Evolutionary conservation across 1,140 invertebrate genomes (phyloP).

Genomic region (Drosophila pseudoobscura): DNA sequence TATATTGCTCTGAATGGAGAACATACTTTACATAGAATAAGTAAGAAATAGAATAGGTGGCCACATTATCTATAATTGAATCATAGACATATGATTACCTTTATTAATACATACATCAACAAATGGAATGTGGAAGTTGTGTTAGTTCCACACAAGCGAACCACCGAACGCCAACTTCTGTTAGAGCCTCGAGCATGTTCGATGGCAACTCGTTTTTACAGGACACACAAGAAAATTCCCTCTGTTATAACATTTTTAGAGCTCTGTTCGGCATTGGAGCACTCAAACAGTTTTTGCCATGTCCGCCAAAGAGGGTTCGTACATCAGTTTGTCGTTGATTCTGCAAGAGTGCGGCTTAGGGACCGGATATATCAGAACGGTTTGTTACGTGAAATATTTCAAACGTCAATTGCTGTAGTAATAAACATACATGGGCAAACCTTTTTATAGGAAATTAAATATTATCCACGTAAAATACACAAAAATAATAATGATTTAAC

Average conservation of each 20-base stretch:
- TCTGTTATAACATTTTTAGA: background rate
- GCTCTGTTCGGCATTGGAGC: slow-evolving; percentile 1
- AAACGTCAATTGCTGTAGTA: background rate
- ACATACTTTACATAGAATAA: too few species aligned
- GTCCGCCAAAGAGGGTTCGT: slow-evolving; percentile 14
- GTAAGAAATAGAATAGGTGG: too few species aligned
- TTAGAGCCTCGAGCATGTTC: slow-evolving; percentile 14
- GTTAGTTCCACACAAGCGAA: slow-evolving; percentile 18
- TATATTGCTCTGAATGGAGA: too few species aligned
- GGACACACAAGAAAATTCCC: slow-evolving; percentile 6
- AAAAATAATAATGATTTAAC: background rate
- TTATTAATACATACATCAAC: too few species aligned
- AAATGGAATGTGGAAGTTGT: slow-evolving; percentile 5
- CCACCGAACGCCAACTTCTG: background rate
- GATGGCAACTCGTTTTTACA: background rate
- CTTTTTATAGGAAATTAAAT: background rate
- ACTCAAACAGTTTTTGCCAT: slow-evolving; percentile 8
- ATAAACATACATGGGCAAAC: background rate
- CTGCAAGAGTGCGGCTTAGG: slow-evolving; percentile 42
- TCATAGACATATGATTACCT: too few species aligned
- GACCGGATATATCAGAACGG: slow-evolving; percentile 15
- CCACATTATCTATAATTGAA: too few species aligned
- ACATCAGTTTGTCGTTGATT: slow-evolving; percentile 48
- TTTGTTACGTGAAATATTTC: too few species aligned
- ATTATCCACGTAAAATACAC: background rate